Base-by-base conservation (phyloP, 1,140 invertebrate genomes). In the Drosophila guanche region DNA sequence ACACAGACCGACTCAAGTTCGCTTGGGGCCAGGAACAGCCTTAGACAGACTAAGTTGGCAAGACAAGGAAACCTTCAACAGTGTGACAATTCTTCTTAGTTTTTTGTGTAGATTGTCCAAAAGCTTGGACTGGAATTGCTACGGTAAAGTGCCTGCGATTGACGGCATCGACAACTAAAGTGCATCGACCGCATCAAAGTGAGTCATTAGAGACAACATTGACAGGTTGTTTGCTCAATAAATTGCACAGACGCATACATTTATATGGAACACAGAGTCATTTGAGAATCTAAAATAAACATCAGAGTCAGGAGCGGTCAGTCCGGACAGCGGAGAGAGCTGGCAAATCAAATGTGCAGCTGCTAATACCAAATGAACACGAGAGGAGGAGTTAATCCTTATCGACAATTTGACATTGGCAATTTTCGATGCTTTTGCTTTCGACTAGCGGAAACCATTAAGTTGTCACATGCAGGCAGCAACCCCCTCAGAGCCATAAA, bases 331-430 rank as follows among this genome's bases (percentile, higher is more conserved):
- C 40, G 23, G 51, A n/a, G 27, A 40, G 27, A 41, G 41, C 22
- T 8, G 48, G 7, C 73, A 86, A 85, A 85, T 85, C 81, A 81
- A 86, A 85, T 86, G 81, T 67, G 69, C 63, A 77, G 72, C 71
- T 80, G 79, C 81, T 88, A 85, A 85, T 86, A 86, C 86, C 59
- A 81, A 77, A 81, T 78, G 81, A 77, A 86, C 81, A 85, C 81
- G 86, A 77, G 86, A 73, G 77, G 77, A 86, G 69, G 77, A 85
- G 77, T 85, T 85, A 85, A 85, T 85, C 77, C 81, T 86, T 86
- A 85, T 85, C 81, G 81, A 85, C 81, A 85, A 81, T 85, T 85
- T 86, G 81, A 81, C 81, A 85, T 85, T 69, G 81, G 81, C 81
- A 86, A 85, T 85, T 81, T 85, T 86, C 79, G 79, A 76, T 81